Conservation (phyloP, 2,888 invertebrate genomes). For the Plebejus argus region DNA sequence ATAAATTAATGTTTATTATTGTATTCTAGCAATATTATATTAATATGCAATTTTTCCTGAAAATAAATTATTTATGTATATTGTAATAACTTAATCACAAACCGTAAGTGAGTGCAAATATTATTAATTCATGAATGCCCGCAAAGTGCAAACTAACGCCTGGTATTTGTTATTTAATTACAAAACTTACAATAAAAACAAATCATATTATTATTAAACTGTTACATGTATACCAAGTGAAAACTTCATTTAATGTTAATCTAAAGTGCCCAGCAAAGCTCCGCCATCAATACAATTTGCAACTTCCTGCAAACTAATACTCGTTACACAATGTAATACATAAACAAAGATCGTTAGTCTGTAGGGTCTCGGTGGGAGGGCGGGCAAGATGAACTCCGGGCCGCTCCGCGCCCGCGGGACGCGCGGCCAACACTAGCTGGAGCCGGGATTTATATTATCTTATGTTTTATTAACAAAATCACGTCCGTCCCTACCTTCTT, state of each 20-base stretch:
- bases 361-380: background rate
- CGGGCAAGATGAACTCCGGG: slow-evolving; percentile 6
- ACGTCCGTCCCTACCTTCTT: background rate
- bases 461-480: slow-evolving; percentile 8
- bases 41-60: no score
- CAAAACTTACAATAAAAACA: no score
- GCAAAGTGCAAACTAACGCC: no score
- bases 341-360: background rate
- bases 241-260: background rate
- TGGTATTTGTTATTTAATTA: no score
- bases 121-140: no score
- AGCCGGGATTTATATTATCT: background rate
- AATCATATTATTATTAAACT: background rate
- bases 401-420: background rate
- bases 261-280: background rate
- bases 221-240: background rate
- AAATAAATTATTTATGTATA: no score
- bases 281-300: background rate
- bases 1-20: no score
- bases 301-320: background rate
- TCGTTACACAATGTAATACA: slow-evolving; percentile 11
- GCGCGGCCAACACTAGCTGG: background rate
- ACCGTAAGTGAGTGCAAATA: no score
- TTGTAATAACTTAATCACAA: no score
- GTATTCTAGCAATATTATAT: no score